Base-by-base conservation (phyloP, 2,888 invertebrate species). In the Thymelicus acteon region DNA sequence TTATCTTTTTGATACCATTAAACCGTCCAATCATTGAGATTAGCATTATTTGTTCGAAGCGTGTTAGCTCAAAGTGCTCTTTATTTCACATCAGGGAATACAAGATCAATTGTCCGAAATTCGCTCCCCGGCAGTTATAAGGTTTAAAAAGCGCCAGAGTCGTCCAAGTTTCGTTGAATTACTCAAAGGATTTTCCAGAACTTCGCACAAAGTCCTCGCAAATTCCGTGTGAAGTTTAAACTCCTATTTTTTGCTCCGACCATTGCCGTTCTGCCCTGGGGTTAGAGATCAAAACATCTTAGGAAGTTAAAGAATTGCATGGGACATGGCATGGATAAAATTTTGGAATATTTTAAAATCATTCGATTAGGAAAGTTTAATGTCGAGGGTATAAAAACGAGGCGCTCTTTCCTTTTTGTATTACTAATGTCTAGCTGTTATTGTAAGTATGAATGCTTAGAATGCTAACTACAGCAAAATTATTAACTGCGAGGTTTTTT, bases 171-270 rank as follows among this genome's bases (percentile, higher is more conserved):
- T 37, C 48, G 5, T 37, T 40, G 52, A 67, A 63, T 69, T 69
- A 69, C 69, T 69, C 69, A 69, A 69, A 69, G 69, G 69, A 69
- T 69, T 69, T 61, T 15, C 69, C 57, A 58, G 69, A 63, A 69
- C 57, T 62, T 10, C n/a, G 61, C 44, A 63, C 68, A 69, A 63
- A 69, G 69, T 39, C 63, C 24, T 52, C n/a, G 6, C 37, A 24
- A 58, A 69, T 63, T 58, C 63, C 69, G 57, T 69, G 47, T 63
- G 57, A 69, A 69, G 57, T 69, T 69, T 69, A 48, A 63, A 63
- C 62, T 63, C 61, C 24, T 63, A 68, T 62, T 69, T 69, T 69
- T 69, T 68, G 62, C 40, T 19, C 39, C 24, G 15, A 37, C 54
- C 54, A 54, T 61, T 62, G 54, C 52, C 62, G 13, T 62, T 57